phyloP scores from a whole-genome alignment of 2,888 invertebrate species.

The Leistus spinibarbis region DNA sequence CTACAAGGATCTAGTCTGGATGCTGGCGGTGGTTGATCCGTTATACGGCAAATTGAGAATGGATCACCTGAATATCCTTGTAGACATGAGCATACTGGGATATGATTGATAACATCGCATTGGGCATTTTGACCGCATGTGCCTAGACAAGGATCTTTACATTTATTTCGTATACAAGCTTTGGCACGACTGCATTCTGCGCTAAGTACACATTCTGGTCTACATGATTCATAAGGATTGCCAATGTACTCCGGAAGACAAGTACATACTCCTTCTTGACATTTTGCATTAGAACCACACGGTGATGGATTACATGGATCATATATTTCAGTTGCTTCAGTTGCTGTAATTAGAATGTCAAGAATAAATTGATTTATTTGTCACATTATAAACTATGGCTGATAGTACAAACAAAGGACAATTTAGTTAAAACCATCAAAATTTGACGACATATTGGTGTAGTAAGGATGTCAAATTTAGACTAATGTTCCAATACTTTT shows the following conservation, averaged over 20 bases:
- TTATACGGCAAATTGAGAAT: slow-evolving; percentile 56
- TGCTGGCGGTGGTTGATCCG: slow-evolving; percentile 47
- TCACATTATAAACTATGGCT: background rate
- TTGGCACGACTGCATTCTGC: slow-evolving; percentile 69
- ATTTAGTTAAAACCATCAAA: no score
- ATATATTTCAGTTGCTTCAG: slow-evolving; percentile 54
- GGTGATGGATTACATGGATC: slow-evolving; percentile 75
- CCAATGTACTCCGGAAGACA: slow-evolving; percentile 69
- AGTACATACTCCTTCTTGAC: slow-evolving; percentile 67
- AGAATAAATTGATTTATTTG: slow-evolving; percentile 48
- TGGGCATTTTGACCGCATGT: slow-evolving; percentile 73
- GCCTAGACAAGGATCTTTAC: slow-evolving; percentile 71
- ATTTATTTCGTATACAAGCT: slow-evolving; percentile 72
- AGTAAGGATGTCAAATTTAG: no score
- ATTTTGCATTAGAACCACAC: slow-evolving; percentile 76
- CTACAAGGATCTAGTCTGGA: slow-evolving; percentile 55
- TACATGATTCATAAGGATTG: slow-evolving; percentile 71
- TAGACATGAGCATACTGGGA: slow-evolving; percentile 74
- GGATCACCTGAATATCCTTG: slow-evolving; percentile 73
- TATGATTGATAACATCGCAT: slow-evolving; percentile 75
- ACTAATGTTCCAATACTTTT: no score
- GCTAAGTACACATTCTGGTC: slow-evolving; percentile 73
- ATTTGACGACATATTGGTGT: no score
- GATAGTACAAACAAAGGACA: no score
- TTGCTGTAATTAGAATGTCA: slow-evolving; percentile 52